Percentiles rank a stretch among this genome's conserved stretches.
These are phyloP conservation scores for Lepus americanus DNA, from an alignment of 2,113 vertebrate species.

Conservation along the genomic window DNA sequence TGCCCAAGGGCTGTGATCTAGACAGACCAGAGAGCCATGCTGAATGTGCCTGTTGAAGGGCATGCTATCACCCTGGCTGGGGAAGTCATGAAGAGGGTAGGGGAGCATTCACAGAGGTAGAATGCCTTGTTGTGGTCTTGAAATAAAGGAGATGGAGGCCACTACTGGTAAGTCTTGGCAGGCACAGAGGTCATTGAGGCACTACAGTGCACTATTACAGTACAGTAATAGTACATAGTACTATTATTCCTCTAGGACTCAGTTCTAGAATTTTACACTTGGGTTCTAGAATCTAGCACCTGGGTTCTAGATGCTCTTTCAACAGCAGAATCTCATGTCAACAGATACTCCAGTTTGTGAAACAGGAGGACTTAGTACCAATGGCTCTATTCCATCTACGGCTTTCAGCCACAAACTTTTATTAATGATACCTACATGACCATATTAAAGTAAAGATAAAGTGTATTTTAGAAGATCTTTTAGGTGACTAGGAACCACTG, in stretches of 20 bases:
- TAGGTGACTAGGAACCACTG: background rate
- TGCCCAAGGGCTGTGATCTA: background rate
- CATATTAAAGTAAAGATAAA: background rate
- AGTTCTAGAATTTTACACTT: background rate
- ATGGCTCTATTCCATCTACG: background rate
- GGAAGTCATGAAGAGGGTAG: background rate
- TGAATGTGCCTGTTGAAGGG: background rate
- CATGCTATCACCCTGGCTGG: background rate
- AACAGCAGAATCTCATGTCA: background rate
- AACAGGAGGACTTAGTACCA: background rate
- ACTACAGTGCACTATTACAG: background rate
- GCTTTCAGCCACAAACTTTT: slow-evolving; percentile 9
- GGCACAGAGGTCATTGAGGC: background rate
- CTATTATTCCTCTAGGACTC: background rate
- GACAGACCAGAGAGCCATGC: background rate
- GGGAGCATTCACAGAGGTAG: background rate
- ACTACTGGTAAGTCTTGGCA: background rate
- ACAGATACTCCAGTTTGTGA: background rate
- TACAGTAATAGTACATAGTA: background rate
- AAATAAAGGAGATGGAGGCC: background rate
- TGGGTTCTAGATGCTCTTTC: background rate
- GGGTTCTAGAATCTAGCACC: background rate
- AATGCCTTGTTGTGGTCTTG: background rate
- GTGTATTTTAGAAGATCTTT: background rate
- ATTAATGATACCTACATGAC: background rate